Conservation (phyloP, 2,888 invertebrate species). For the Itoplectis maculator region DNA sequence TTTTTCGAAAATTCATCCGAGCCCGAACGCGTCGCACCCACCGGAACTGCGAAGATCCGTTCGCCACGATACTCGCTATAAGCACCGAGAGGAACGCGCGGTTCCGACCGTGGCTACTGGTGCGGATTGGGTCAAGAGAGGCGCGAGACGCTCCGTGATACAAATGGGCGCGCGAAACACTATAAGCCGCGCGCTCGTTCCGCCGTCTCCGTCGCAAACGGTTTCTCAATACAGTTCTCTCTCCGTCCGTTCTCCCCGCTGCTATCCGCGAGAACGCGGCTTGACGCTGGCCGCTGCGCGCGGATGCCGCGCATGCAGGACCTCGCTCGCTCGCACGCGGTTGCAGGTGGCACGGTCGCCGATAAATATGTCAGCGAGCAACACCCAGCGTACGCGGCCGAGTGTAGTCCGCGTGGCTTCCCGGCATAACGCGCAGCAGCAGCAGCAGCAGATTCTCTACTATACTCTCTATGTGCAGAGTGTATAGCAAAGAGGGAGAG, state of each 20-base stretch:
- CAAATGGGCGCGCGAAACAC: constrained; percentile 71
- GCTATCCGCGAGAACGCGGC: constrained; percentile 52
- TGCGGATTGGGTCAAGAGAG: constrained; percentile 17
- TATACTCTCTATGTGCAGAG: not conserved
- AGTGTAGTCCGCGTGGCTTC: constrained; percentile 66
- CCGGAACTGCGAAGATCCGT: too few relatives aligned
- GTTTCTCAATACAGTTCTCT: constrained; percentile 43
- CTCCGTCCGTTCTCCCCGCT: constrained; percentile 31
- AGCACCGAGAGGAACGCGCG: too few relatives aligned
- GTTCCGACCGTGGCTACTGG: too few relatives aligned
- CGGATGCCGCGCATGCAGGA: constrained; percentile 44
- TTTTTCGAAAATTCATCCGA: not conserved
- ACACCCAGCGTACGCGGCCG: constrained; percentile 76
- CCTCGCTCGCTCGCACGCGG: constrained; percentile 73
- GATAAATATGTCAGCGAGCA: constrained; percentile 84
- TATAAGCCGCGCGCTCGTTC: constrained; percentile 9
- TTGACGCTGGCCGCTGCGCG: too few relatives aligned
- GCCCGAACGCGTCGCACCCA: too few relatives aligned
- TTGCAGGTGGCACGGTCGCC: constrained; percentile 83
- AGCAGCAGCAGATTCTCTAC: constrained; percentile 20
- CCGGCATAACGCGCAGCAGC: constrained; percentile 28
- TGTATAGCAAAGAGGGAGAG: too few relatives aligned
- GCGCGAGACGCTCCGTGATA: constrained; percentile 64
- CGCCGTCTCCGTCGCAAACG: constrained; percentile 39
- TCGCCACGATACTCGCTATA: too few relatives aligned